Evolutionary conservation across 2,888 invertebrate genomes (phyloP), one percentile per base, ranked within the genome.

Genomic region (Ornithoptera priamus): DNA sequence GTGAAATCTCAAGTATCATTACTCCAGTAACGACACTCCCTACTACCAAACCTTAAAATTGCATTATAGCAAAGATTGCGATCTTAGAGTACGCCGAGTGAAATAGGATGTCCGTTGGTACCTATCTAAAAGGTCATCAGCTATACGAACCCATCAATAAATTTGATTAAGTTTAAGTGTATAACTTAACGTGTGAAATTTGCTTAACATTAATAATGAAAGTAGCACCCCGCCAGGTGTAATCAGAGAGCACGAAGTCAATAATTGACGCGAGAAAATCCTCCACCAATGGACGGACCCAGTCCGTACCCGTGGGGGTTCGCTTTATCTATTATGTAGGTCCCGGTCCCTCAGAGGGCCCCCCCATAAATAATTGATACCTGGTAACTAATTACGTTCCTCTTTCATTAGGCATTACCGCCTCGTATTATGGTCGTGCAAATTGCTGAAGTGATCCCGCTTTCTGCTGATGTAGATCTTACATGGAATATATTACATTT

Each of bases 321-420:
- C 50, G 65, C 66, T 71, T 69, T 71, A 74, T 75, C 73, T 72
- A 75, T 75, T 75, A 73, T 75, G 71, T 72, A 72, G 71, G 72
- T 59, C 64, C 62, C 66, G 53, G 70, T 67, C 75, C 73, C 72
- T 68, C 30, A 72, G 69, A 73, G 71, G 70, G 73, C 71, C 71
- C 39, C 39, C 71, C 74, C 75, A 80, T 86, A 84, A 85, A 86
- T 87, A 87, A 87, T 86, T 83, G 82, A 86, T 82, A 80, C 77
- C 79, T 76, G 75, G 80, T 80, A 80, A 82, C 85, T 85, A 85
- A 86, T 86, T 85, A 82, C 66, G 67, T 75, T 63, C 61, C 68
- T 70, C 74, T 73, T 75, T 76, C 75, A 77, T 77, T 77, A 74
- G 72, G 68, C 65, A 66, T 75, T 75, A 72, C 70, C 72, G 65